These are phyloP conservation scores for Phorcus lineatus DNA, from an alignment of 2,888 invertebrate species.

Conservation along the genomic window DNA sequence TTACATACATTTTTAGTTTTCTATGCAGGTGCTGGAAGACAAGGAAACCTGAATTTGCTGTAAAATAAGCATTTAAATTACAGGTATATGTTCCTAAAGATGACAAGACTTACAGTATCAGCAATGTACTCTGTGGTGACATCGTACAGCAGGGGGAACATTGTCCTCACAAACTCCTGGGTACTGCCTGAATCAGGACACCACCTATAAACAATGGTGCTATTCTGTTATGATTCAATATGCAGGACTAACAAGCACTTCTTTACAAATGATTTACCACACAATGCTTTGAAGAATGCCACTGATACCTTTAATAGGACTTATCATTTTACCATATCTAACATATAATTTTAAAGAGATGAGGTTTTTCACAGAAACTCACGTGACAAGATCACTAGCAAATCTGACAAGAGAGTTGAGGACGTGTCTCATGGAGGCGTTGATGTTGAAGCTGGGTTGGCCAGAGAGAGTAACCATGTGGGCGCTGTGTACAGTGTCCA, in stretches of 20 bases:
- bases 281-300: too few species aligned
- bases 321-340: too few species aligned
- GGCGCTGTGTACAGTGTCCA: constrained; percentile 83
- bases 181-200: constrained; percentile 80
- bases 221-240: too few species aligned
- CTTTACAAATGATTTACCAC: too few species aligned
- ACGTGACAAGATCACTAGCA: constrained; percentile 79
- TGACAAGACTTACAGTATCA: constrained; percentile 76
- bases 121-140: constrained; percentile 85
- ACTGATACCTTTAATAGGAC: too few species aligned
- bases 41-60: too few species aligned
- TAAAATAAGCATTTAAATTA: too few species aligned
- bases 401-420: constrained; percentile 82
- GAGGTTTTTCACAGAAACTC: constrained; percentile 45
- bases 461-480: constrained; percentile 82
- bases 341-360: too few species aligned
- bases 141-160: constrained; percentile 87
- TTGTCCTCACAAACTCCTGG: constrained; percentile 80
- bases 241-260: too few species aligned
- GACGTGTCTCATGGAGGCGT: constrained; percentile 82
- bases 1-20: too few species aligned
- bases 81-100: too few species aligned
- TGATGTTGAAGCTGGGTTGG: constrained; percentile 75
- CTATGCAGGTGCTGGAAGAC: too few species aligned
- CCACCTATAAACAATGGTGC: constrained; percentile 71